Evolutionary conservation across 2,888 invertebrate genomes (phyloP).

Genomic region (Caenorhabditis sinica): DNA sequence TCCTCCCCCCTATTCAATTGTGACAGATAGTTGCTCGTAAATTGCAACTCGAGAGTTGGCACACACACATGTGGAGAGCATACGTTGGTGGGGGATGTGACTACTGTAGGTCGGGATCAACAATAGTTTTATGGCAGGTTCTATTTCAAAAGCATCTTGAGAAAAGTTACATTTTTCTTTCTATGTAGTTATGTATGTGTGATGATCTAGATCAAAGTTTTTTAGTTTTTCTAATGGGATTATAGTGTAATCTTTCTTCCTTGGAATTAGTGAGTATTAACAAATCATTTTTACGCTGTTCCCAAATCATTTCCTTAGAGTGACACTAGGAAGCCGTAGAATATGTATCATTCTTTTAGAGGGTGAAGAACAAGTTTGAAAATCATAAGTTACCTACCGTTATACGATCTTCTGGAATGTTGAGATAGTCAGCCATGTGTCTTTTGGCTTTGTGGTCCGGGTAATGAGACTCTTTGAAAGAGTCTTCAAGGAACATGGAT

Average conservation of each 20-base stretch:
- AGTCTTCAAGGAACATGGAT: slow-evolving; percentile 75
- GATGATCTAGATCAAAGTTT: background rate
- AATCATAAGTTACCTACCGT: slow-evolving; percentile 71
- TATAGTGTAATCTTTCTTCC: background rate
- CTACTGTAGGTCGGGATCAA: slow-evolving; percentile 52
- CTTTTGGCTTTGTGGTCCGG: slow-evolving; percentile 79
- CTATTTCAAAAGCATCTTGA: slow-evolving; percentile 20
- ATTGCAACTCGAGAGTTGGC: slow-evolving; percentile 65
- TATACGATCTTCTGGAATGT: slow-evolving; percentile 79
- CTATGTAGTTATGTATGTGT: background rate
- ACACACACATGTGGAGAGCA: slow-evolving; percentile 57
- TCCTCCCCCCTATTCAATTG: slow-evolving; percentile 38
- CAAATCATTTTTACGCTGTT: background rate
- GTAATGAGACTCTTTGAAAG: slow-evolving; percentile 79
- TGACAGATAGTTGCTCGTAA: slow-evolving; percentile 66
- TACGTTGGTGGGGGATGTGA: background rate
- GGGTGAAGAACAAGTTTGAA: no score
- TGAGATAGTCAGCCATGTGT: slow-evolving; percentile 73
- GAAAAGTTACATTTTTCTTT: no score
- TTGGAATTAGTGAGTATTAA: background rate
- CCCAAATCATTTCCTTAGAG: background rate
- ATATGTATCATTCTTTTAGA: background rate
- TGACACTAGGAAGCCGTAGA: slow-evolving; percentile 12
- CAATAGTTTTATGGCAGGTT: slow-evolving; percentile 41
- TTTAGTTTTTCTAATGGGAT: background rate